A percentile compares a stretch with the other conserved stretches of the same genome.
Conservation (phyloP, 2,797 vertebrate species). For the Arctocebus calabarensis region DNA sequence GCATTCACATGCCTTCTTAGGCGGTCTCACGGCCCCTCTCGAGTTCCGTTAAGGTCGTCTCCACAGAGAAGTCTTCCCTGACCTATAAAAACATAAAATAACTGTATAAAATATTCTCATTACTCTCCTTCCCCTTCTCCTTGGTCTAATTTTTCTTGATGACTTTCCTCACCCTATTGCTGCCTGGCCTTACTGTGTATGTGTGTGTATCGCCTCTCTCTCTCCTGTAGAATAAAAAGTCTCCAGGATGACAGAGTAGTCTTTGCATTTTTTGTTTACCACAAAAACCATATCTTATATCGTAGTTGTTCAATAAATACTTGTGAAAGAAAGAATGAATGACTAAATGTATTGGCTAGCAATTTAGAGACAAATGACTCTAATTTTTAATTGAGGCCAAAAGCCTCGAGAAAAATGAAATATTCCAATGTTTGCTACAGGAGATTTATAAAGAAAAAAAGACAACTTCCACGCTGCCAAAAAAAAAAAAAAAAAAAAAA, state of each 20-base stretch:
- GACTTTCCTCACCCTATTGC: neutral
- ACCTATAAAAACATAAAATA: neutral
- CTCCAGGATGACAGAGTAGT: neutral
- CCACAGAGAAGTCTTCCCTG: neutral
- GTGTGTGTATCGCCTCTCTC: neutral
- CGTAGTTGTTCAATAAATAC: neutral
- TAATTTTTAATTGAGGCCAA: constrained; percentile 29
- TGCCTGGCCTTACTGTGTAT: neutral
- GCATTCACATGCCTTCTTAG: neutral
- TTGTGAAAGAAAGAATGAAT: constrained; percentile 21
- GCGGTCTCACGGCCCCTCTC: neutral
- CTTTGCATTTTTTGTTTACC: neutral
- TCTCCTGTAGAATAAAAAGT: neutral
- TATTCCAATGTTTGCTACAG: constrained; percentile 1
- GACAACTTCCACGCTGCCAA: neutral
- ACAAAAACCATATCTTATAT: constrained; percentile 26
- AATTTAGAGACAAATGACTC: neutral
- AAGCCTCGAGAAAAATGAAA: constrained; percentile 59
- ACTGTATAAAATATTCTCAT: neutral
- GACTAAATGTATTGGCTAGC: neutral
- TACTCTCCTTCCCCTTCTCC: neutral
- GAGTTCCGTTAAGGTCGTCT: neutral
- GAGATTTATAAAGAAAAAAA: constrained; percentile 41
- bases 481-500: constrained; percentile 37
- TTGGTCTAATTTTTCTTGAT: neutral